These are phyloP conservation scores for Amazona vittata DNA, from an alignment of 2,113 vertebrate genomes.

Conservation along the genomic window DNA sequence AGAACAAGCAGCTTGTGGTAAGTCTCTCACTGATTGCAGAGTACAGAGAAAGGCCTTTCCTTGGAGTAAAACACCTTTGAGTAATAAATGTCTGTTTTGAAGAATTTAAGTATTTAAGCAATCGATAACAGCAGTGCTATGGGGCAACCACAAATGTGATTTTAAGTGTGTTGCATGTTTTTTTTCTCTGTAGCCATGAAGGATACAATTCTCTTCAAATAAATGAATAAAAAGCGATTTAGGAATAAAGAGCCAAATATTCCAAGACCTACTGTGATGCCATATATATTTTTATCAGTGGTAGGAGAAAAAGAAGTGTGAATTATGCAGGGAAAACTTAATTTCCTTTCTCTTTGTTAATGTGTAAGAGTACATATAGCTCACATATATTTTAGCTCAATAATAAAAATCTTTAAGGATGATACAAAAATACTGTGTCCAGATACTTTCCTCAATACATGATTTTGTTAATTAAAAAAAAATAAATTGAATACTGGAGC, in stretches of 20 bases:
- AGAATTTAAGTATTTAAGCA: neutral
- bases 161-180: neutral
- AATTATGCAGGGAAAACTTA: neutral
- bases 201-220: neutral
- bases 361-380: neutral
- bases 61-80: neutral
- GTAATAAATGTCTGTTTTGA: neutral
- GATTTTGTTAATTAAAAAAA: neutral
- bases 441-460: neutral
- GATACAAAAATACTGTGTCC: neutral
- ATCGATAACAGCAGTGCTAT: neutral
- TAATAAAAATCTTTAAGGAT: neutral
- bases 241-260: neutral
- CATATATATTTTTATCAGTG: neutral
- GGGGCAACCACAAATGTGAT: neutral
- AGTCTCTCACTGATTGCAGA: constrained; percentile 32
- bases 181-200: neutral
- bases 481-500: neutral
- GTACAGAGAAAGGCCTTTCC: neutral
- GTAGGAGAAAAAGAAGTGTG: neutral
- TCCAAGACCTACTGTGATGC: neutral
- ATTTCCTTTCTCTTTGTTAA: neutral
- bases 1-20: constrained; percentile 73
- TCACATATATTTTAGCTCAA: neutral
- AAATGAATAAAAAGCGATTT: neutral